These are phyloP conservation scores for Meles meles DNA, from an alignment of 2,113 vertebrate genomes.

Conservation along the genomic window DNA sequence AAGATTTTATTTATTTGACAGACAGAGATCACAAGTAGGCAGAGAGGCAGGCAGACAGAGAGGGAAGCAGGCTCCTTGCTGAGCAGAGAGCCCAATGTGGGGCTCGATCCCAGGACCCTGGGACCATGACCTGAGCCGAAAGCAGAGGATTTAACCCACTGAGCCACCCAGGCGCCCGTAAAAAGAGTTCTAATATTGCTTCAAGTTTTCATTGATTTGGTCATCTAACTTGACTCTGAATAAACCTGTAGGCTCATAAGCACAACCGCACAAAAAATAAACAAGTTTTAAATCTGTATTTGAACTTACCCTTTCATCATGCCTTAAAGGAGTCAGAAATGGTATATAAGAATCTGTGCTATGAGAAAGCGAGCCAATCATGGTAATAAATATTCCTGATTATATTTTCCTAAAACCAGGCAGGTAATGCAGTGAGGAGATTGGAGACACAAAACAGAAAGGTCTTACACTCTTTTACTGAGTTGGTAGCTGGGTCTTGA, in stretches of 20 bases:
- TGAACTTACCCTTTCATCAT: not conserved
- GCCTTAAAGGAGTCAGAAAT: constrained; percentile 1
- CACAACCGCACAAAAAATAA: not conserved
- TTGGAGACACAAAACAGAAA: not conserved
- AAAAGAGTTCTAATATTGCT: not conserved
- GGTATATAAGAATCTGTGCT: not conserved
- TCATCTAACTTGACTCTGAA: not conserved
- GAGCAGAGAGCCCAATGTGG: too few species aligned
- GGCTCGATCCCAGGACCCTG: too few species aligned
- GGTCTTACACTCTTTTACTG: not conserved
- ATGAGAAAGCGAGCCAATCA: not conserved
- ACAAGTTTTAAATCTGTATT: not conserved
- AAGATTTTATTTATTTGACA: too few species aligned
- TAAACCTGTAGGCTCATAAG: not conserved
- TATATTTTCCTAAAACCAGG: not conserved
- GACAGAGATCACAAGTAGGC: too few species aligned
- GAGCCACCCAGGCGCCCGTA: too few species aligned
- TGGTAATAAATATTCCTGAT: not conserved
- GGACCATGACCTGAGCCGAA: too few species aligned
- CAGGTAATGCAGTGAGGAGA: not conserved
- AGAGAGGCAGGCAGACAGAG: too few species aligned
- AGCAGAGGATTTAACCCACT: too few species aligned
- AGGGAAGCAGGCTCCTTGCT: too few species aligned
- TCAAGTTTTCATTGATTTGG: not conserved
- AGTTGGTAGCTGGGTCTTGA: not conserved